Evolutionary conservation across 2,888 invertebrate genomes (phyloP), one percentile per base, ranked within the genome.

Genomic region (Andrena minutula): DNA sequence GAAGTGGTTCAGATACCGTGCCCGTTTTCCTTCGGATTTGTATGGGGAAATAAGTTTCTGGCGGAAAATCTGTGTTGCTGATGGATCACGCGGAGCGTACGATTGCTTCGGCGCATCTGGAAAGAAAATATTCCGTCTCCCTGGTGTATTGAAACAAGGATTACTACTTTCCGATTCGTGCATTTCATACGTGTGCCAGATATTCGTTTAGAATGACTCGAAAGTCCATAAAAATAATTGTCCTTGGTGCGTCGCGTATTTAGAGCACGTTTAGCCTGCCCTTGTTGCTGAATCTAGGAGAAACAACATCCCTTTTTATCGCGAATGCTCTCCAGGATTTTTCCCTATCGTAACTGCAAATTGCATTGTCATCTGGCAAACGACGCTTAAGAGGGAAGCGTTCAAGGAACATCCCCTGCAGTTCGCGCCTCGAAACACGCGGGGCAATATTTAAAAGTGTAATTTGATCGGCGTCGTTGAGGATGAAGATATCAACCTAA

Each of bases 61-160:
- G 2, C 0, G 28, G 51, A 53, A 72, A 63, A 35, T 10, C 10
- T 47, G 16, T 7, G 16, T 10, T 10, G 35, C 23, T 51, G 79
- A 71, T 76, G 53, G 65, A 79, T 76, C 70, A 51, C 51, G 51
- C 69, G 58, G 16, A n/a, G 16, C 28, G 23, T 30, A 60, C 47
- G 76, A 77, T 80, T 72, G 68, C 68, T 51, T 72, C 20, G n/a
- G 66, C 53, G 72, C 56, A 23, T 72, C 77, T 68, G 32, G 68
- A 79, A 74, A 77, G 51, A 51, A 73, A 73, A 79, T 79, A 74
- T 68, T 61, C 69, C 28, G n/a, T 30, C 23, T 60, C 79, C 61
- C 60, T 0, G 58, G 70, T 16, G 65, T 32, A 74, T 69, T 12
- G 47, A 35, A 28, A 73, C 64, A 73, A 49, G 72, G 58, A 74